These are phyloP conservation scores for Danaus plexippus DNA, from an alignment of 1,140 invertebrate species.

Conservation along the genomic window DNA sequence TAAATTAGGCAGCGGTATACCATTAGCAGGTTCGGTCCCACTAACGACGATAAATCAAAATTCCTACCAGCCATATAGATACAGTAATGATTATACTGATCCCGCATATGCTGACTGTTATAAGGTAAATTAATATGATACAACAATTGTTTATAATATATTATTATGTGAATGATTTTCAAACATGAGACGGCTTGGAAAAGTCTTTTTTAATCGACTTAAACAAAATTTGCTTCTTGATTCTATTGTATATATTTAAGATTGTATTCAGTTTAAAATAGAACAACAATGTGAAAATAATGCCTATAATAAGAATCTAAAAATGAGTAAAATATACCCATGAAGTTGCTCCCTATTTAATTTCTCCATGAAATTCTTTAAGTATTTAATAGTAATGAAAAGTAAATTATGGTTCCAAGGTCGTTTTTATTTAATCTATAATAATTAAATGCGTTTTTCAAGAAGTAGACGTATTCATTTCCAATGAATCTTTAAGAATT, in stretches of 20 bases:
- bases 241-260: background rate
- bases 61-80: constrained; percentile 77
- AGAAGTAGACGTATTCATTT: no score
- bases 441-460: no score
- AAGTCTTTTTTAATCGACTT: constrained; percentile 1
- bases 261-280: no score
- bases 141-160: constrained; percentile 2
- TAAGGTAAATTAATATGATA: constrained; percentile 37
- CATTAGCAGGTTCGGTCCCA: constrained; percentile 83
- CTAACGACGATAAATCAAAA: constrained; percentile 75
- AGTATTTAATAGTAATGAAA: background rate
- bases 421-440: no score
- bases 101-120: constrained; percentile 78
- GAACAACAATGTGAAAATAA: no score
- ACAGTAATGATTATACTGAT: constrained; percentile 90
- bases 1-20: constrained; percentile 70
- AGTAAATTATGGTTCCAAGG: background rate
- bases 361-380: background rate
- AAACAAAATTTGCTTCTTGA: background rate
- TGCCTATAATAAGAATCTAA: no score
- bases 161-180: background rate
- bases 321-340: no score
- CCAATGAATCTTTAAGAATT: no score
- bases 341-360: no score
- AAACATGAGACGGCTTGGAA: background rate